phyloP scores from a whole-genome alignment of 64 coral and sea anemone species.

The Montipora efflorescens region DNA sequence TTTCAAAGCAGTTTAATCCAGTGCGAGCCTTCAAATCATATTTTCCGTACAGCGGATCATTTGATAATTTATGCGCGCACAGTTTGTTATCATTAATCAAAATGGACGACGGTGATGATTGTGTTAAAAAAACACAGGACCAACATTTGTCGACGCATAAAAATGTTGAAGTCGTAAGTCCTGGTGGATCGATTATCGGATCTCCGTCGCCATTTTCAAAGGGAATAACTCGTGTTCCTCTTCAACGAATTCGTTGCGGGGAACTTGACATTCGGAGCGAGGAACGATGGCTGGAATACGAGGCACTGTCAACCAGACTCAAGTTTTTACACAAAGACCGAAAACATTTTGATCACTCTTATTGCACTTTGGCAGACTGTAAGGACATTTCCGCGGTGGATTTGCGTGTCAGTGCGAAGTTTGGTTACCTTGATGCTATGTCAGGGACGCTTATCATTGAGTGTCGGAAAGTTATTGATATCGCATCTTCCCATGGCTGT shows the following conservation, averaged over 20 bases:
- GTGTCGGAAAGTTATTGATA: slow-evolving; percentile 41
- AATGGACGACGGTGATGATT: slow-evolving; percentile 65
- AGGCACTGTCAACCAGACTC: slow-evolving; percentile 51
- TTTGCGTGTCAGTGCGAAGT: slow-evolving; percentile 90
- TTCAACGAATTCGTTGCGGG: slow-evolving; percentile 89
- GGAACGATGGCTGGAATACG: slow-evolving; percentile 91
- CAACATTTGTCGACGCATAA: not conserved
- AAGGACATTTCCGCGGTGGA: slow-evolving; percentile 84
- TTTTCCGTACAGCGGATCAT: slow-evolving; percentile 32
- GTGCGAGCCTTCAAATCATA: slow-evolving; percentile 20
- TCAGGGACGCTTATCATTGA: slow-evolving; percentile 82
- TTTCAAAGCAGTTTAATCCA: not conserved
- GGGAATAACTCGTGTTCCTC: slow-evolving; percentile 63
- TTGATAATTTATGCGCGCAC: slow-evolving; percentile 12
- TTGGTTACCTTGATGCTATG: slow-evolving; percentile 93
- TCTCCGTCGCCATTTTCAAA: slow-evolving; percentile 13
- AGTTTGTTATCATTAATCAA: slow-evolving; percentile 94
- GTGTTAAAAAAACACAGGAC: not conserved
- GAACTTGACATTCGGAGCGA: slow-evolving; percentile 75
- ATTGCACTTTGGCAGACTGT: slow-evolving; percentile 67
- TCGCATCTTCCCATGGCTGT: not conserved
- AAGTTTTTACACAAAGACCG: slow-evolving; percentile 74
- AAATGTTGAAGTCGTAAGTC: not conserved
- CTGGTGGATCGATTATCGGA: not conserved
- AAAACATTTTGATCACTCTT: slow-evolving; percentile 68